Percentiles rank a stretch among this genome's conserved stretches.
Conservation (phyloP, 2,113 vertebrate species). For the Sander lucioperca region DNA sequence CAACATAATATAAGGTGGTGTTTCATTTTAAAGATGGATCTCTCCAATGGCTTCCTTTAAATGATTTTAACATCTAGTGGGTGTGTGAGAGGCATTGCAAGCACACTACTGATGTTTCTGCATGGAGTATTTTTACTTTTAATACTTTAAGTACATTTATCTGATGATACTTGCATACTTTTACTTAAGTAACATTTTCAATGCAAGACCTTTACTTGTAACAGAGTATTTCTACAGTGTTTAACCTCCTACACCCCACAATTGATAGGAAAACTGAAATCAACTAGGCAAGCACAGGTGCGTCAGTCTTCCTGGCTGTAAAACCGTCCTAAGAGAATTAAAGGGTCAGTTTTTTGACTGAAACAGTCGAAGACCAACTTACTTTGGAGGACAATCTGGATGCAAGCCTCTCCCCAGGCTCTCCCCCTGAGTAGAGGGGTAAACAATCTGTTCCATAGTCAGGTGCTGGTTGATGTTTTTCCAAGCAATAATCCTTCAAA, state of each 20-base stretch:
- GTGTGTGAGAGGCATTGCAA: neutral
- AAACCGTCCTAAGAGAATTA: neutral
- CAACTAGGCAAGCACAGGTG: neutral
- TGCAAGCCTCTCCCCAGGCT: neutral
- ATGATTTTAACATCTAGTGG: neutral
- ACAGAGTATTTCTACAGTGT: too few species aligned
- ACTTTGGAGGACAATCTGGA: slow-evolving; percentile 7
- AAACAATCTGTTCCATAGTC: neutral
- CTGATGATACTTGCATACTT: too few species aligned
- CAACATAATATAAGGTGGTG: neutral
- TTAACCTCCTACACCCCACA: neutral
- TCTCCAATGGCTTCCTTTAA: neutral
- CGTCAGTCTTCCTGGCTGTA: neutral
- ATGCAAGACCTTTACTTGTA: too few species aligned
- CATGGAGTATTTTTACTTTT: too few species aligned
- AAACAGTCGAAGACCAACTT: neutral
- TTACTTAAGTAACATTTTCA: too few species aligned
- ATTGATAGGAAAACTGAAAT: neutral
- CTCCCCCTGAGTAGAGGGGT: neutral
- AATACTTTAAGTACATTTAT: too few species aligned
- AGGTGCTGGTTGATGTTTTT: neutral
- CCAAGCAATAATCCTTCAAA: neutral
- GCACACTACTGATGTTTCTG: neutral
- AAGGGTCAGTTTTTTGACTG: neutral
- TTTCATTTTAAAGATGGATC: neutral